These are phyloP conservation scores for Hydropsyche betteni DNA, from an alignment of 2,888 invertebrate genomes.

Conservation along the genomic window DNA sequence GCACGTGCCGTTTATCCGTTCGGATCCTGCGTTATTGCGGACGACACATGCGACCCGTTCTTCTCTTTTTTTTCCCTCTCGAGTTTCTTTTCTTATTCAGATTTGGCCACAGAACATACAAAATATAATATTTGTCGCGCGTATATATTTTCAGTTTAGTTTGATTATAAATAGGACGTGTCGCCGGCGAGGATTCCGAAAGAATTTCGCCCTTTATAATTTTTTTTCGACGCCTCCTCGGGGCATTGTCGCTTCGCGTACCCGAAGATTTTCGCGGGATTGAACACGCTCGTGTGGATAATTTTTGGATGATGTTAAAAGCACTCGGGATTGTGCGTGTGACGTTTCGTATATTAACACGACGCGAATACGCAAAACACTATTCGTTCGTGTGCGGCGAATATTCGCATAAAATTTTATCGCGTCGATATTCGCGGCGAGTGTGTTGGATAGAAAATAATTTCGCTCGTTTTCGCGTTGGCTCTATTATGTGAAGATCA, in stretches of 20 bases:
- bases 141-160: neutral
- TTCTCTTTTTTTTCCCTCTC: neutral
- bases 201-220: neutral
- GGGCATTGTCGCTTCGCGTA: conserved; percentile 19
- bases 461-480: neutral
- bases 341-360: too few relatives aligned
- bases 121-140: neutral
- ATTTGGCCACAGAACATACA: neutral
- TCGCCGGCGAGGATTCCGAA: neutral
- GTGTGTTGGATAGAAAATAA: too few relatives aligned
- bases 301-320: conserved; percentile 1
- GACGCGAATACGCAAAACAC: too few relatives aligned
- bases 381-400: too few relatives aligned
- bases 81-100: neutral
- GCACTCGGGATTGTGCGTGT: too few relatives aligned
- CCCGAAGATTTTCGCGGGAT: conserved; percentile 11
- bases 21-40: conserved; percentile 8
- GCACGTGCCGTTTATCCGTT: conserved; percentile 26
- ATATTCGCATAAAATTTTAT: too few relatives aligned
- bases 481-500: neutral
- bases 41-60: conserved; percentile 20
- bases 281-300: conserved; percentile 7
- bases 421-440: too few relatives aligned
- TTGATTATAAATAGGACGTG: conserved; percentile 11
- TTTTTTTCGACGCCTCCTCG: neutral